Percentiles rank a stretch among this genome's conserved stretches.
phyloP scores from a whole-genome alignment of 2,888 invertebrate genomes.

The Chrysolina haemoptera region DNA sequence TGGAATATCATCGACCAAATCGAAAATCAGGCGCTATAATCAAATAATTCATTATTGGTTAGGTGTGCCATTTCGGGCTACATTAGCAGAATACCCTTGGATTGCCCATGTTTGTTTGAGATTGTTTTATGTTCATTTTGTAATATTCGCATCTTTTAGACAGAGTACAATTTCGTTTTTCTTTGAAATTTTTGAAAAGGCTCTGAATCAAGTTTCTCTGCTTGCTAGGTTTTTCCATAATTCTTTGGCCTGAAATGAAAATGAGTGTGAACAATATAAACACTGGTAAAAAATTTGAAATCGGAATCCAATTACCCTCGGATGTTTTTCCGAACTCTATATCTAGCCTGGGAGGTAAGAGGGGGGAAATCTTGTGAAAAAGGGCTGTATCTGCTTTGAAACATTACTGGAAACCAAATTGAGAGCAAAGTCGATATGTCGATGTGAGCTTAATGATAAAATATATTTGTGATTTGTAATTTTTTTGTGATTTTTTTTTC shows the following conservation, averaged over 20 bases:
- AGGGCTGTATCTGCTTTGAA: too few relatives aligned
- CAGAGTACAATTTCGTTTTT: conserved; percentile 24
- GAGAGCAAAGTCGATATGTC: too few relatives aligned
- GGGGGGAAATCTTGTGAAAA: too few relatives aligned
- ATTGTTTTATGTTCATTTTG: conserved; percentile 55
- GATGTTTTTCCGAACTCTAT: too few relatives aligned
- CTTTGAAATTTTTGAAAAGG: conserved; percentile 27
- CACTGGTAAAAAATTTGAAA: too few relatives aligned
- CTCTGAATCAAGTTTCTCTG: conserved; percentile 5
- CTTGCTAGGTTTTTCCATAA: background rate
- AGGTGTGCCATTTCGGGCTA: too few relatives aligned
- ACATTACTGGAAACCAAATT: too few relatives aligned
- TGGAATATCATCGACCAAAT: conserved; percentile 63
- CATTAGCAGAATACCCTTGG: conserved; percentile 45
- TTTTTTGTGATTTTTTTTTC: too few relatives aligned
- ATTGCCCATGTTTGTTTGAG: conserved; percentile 45
- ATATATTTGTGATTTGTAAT: too few relatives aligned
- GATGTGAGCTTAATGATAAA: too few relatives aligned
- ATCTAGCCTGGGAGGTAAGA: too few relatives aligned
- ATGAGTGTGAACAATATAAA: background rate
- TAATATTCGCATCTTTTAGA: conserved; percentile 50
- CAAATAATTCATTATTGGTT: background rate
- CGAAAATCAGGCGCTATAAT: conserved; percentile 65
- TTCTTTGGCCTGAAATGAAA: conserved; percentile 4
- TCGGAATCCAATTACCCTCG: too few relatives aligned